Percentiles rank a stretch among this genome's conserved stretches.
Evolutionary conservation across 2,888 invertebrate genomes (phyloP).

Genomic region (Archaeoteleia sp.): DNA sequence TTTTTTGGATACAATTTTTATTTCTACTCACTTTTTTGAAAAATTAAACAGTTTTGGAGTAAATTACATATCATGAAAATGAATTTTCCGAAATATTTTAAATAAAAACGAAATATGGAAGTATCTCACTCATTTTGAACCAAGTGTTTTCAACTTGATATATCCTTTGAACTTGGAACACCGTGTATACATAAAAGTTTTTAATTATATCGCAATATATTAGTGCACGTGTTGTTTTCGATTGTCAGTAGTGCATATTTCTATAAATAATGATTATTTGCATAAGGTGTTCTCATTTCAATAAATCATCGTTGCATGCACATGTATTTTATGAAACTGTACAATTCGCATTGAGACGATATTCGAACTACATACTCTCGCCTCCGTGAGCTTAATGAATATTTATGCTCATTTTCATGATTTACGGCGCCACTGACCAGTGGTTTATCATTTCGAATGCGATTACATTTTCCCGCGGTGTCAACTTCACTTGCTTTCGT

Average conservation of each 20-base stretch:
- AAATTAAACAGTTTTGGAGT: too few relatives aligned
- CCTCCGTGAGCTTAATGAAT: constrained; percentile 57
- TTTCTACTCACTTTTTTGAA: too few relatives aligned
- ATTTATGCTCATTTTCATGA: constrained; percentile 60
- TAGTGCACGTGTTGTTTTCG: constrained; percentile 1
- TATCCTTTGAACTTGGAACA: too few relatives aligned
- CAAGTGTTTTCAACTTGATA: too few relatives aligned
- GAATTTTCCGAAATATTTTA: too few relatives aligned
- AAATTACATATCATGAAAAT: too few relatives aligned
- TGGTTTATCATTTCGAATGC: constrained; percentile 45
- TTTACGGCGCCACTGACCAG: constrained; percentile 52
- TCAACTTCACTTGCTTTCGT: constrained; percentile 16
- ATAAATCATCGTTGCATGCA: constrained; percentile 14
- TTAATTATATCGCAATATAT: too few relatives aligned
- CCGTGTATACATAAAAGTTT: too few relatives aligned
- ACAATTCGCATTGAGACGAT: constrained; percentile 10
- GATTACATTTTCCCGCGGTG: constrained; percentile 18
- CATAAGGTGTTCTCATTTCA: constrained; percentile 8
- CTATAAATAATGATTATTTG: constrained; percentile 1
- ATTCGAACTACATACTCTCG: constrained; percentile 28
- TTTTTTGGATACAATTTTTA: too few relatives aligned
- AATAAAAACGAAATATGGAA: too few relatives aligned
- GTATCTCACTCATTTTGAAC: too few relatives aligned
- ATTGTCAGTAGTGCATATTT: not conserved
- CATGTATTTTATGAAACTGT: constrained; percentile 5